These are phyloP conservation scores for Phenganax stokvisi DNA, from an alignment of 92 coral and sea anemone genomes.

Conservation along the genomic window DNA sequence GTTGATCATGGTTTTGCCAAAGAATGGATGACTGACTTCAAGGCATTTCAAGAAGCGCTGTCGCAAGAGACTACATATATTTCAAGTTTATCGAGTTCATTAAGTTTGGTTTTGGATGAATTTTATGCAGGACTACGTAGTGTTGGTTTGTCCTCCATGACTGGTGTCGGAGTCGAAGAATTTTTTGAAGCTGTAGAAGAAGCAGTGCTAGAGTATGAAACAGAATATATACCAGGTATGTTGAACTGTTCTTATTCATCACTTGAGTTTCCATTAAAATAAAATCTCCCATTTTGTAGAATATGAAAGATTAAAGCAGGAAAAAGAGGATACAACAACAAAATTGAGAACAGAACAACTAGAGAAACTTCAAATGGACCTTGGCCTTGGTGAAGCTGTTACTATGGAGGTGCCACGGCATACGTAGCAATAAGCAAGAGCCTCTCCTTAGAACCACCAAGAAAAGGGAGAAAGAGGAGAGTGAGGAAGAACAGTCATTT, in stretches of 20 bases:
- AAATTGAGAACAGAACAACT: conserved; percentile 62
- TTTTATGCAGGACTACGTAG: conserved; percentile 80
- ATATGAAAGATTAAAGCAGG: conserved; percentile 78
- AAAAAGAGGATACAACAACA: conserved; percentile 52
- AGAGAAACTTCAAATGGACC: conserved; percentile 66
- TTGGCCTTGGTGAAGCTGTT: conserved; percentile 78
- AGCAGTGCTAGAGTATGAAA: conserved; percentile 79
- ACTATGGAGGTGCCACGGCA: conserved; percentile 59
- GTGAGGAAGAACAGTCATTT: conserved; percentile 71
- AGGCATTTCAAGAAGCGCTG: conserved; percentile 82
- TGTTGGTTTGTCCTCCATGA: conserved; percentile 97
- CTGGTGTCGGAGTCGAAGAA: conserved; percentile 88
- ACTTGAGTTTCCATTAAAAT: neutral
- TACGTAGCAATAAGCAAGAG: conserved; percentile 55
- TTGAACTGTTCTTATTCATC: neutral
- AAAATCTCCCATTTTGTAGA: conserved; percentile 41
- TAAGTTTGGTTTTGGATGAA: conserved; percentile 91
- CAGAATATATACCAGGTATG: conserved; percentile 88
- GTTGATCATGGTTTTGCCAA: conserved; percentile 88
- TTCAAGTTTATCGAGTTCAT: conserved; percentile 87
- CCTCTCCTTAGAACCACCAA: conserved; percentile 67
- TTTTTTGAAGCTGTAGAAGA: conserved; percentile 64
- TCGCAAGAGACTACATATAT: conserved; percentile 91
- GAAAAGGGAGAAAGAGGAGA: conserved; percentile 46
- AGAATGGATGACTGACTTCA: conserved; percentile 97